Evolutionary conservation across 1,140 invertebrate species (phyloP).

Genomic region (Caenorhabditis latens): DNA sequence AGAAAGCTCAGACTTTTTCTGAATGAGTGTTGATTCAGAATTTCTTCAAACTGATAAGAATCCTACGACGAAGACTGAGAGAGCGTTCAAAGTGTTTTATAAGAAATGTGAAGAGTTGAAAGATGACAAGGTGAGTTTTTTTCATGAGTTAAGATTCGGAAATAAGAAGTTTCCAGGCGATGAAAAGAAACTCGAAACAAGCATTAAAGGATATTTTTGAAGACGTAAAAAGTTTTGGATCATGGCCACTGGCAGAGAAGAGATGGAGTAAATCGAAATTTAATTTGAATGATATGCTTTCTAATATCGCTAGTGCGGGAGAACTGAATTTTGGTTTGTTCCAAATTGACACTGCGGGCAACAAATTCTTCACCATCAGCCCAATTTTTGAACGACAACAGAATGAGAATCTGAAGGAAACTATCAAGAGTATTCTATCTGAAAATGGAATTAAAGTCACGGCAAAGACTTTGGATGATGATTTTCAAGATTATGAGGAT

Average conservation of each 20-base stretch:
- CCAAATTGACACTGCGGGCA: too few relatives aligned
- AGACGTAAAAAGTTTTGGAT: background rate
- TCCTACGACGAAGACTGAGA: background rate
- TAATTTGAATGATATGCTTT: background rate
- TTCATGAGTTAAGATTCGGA: too few relatives aligned
- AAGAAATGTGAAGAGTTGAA: background rate
- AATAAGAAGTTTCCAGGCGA: background rate
- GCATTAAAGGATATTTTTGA: background rate
- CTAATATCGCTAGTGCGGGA: background rate
- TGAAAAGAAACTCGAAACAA: background rate
- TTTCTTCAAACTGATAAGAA: background rate
- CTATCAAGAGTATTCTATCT: background rate
- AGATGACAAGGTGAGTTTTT: background rate
- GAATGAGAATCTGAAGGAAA: background rate
- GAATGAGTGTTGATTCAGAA: background rate
- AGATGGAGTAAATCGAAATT: conserved; percentile 3
- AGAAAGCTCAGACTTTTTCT: background rate
- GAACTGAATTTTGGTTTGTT: background rate
- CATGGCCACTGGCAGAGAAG: background rate
- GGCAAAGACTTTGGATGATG: background rate
- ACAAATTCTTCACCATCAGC: background rate
- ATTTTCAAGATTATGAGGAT: background rate
- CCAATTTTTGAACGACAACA: background rate
- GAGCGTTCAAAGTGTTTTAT: background rate
- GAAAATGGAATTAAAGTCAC: background rate